A percentile compares a stretch with the other conserved stretches of the same genome.
phyloP scores from a whole-genome alignment of 2,888 invertebrate species.

The Leptinotarsa tumamoca region DNA sequence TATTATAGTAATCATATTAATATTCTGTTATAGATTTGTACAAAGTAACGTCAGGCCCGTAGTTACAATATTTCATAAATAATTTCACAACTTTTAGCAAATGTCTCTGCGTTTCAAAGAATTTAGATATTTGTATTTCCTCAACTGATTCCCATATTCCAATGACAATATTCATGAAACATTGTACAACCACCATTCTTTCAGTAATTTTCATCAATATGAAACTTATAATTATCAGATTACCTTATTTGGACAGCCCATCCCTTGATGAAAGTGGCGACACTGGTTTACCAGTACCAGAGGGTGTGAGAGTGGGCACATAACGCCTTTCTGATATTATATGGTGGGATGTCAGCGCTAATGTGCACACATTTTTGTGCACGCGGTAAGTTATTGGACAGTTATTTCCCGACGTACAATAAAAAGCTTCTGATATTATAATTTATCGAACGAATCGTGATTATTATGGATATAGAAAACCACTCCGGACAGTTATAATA shows the following conservation, averaged over 20 bases:
- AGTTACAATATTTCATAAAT: too few relatives aligned
- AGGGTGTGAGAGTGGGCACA: slow-evolving; percentile 40
- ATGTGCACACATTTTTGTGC: slow-evolving; percentile 41
- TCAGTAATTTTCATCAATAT: not conserved
- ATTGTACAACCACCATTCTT: too few relatives aligned
- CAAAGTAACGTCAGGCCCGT: too few relatives aligned
- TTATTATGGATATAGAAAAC: slow-evolving; percentile 29
- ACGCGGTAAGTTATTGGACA: slow-evolving; percentile 43
- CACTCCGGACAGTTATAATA: slow-evolving; percentile 16
- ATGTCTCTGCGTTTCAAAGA: too few relatives aligned
- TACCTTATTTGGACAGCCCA: not conserved
- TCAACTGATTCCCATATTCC: too few relatives aligned
- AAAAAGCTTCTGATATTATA: slow-evolving; percentile 38
- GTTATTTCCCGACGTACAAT: slow-evolving; percentile 42
- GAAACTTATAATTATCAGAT: not conserved
- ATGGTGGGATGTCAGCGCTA: slow-evolving; percentile 38
- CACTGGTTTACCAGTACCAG: slow-evolving; percentile 25
- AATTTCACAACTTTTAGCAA: too few relatives aligned
- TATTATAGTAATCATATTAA: too few relatives aligned
- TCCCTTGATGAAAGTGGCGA: slow-evolving; percentile 8
- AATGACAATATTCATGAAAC: too few relatives aligned
- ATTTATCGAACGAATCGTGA: slow-evolving; percentile 36
- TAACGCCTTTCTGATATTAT: slow-evolving; percentile 40
- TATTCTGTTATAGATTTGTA: too few relatives aligned
- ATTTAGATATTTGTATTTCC: too few relatives aligned